phyloP scores from a whole-genome alignment of 2,797 vertebrate species.

The Rhabdophis nuchalis region DNA sequence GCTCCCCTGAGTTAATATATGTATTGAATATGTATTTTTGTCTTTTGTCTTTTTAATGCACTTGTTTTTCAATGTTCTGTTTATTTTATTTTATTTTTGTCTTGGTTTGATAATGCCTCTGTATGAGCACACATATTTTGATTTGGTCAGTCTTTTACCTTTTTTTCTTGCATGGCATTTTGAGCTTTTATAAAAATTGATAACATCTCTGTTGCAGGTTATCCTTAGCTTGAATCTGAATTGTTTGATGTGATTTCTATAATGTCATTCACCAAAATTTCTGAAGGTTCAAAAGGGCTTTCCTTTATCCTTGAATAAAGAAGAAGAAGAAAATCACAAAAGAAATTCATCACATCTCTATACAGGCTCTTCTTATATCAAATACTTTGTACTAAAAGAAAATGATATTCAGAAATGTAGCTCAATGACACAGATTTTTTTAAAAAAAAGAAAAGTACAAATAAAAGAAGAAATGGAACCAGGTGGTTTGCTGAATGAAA shows the following conservation, averaged over 20 bases:
- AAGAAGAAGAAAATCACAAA: neutral
- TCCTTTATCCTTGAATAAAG: neutral
- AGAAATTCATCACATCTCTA: neutral
- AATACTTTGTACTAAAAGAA: neutral
- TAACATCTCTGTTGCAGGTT: neutral
- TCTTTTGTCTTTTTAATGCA: too few species aligned
- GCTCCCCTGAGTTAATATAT: too few species aligned
- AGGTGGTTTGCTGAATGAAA: neutral
- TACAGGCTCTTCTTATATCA: neutral
- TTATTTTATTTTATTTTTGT: too few species aligned
- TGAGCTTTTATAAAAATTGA: neutral
- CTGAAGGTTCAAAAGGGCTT: neutral
- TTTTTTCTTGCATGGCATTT: neutral
- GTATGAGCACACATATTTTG: neutral
- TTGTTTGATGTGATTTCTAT: neutral
- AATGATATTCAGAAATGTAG: neutral
- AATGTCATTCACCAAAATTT: neutral
- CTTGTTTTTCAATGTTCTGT: too few species aligned
- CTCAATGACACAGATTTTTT: neutral
- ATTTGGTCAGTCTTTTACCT: neutral
- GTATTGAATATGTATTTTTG: too few species aligned
- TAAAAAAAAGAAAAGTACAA: neutral
- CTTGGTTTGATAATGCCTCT: neutral
- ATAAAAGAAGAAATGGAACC: neutral
- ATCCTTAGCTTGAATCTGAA: neutral